Evolutionary conservation across 2,888 invertebrate species (phyloP), one percentile per base, ranked within the genome.

Genomic region (Cheilosia pagana): DNA sequence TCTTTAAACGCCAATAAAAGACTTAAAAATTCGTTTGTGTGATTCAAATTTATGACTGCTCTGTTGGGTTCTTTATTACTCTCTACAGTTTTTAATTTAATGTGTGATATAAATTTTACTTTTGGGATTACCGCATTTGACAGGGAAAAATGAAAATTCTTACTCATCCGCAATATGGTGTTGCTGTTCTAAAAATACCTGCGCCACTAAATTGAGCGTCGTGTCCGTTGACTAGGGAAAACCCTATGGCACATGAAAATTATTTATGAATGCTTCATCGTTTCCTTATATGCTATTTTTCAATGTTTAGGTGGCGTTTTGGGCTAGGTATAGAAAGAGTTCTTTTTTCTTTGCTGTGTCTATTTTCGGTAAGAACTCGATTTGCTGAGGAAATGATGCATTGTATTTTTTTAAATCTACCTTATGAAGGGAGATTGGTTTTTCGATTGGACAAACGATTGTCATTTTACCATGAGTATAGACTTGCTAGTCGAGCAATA

Each of bases 181-280:
- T 23, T 62, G 50, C 43, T 59, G 25, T 75, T 79, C 83, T 75
- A 79, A 85, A 85, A 79, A 85, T 85, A 85, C 74, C 72, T 78
- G 75, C 39, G 75, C 39, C 31, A 79, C 65, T 79, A 60, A 75
- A 68, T 65, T 62, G 52, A 41, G 53, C 41, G 43, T 55, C 48
- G 16, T 35, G 35, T 68, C 12, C 39, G 19, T 23, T n/a, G 41
- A 55, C 31, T 48, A 52, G 68, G 72, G 57, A 77, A 77, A 74
- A 74, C 78, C 72, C 67, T 68, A 78, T 74, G 62, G 31, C 21
- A 72, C 19, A 1, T 23, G 28, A 68, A 77, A 70, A 74, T 74
- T 55, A 48, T 77, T 82, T 68, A 72, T 72, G 50, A 63, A 70
- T 57, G 55, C 41, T 52, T 60, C 41, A 35, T 10, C 43, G 48